Conservation (phyloP, 2,888 invertebrate species). For the Pseudanteris insignis region DNA sequence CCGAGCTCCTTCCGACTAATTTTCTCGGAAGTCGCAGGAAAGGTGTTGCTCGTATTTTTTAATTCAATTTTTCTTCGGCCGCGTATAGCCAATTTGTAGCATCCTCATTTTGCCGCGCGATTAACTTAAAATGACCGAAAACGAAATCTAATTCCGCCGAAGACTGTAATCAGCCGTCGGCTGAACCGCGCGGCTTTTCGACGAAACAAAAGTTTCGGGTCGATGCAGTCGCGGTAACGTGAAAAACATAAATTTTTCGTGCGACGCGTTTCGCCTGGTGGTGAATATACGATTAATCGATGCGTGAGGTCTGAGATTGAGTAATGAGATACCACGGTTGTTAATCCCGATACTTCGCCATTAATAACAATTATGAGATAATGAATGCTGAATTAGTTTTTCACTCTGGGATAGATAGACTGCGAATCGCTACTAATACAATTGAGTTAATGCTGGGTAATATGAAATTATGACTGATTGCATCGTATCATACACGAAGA, state of each 20-base stretch:
- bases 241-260: too few relatives aligned
- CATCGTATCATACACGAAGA: too few relatives aligned
- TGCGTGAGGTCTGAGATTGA: too few relatives aligned
- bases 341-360: constrained; percentile 9
- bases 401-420: constrained; percentile 8
- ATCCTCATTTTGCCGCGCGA: constrained; percentile 52
- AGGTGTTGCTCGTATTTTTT: not conserved
- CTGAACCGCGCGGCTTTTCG: constrained; percentile 34
- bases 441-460: too few relatives aligned
- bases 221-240: too few relatives aligned
- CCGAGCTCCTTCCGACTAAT: too few relatives aligned
- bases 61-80: constrained; percentile 18
- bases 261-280: too few relatives aligned
- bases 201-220: too few relatives aligned
- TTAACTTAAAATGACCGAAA: constrained; percentile 65
- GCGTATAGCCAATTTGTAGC: constrained; percentile 23
- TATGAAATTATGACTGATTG: too few relatives aligned
- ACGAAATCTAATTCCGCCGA: constrained; percentile 64
- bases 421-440: too few relatives aligned
- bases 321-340: too few relatives aligned
- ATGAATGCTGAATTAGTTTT: constrained; percentile 16
- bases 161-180: constrained; percentile 57
- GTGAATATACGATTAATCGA: too few relatives aligned
- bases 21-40: not conserved
- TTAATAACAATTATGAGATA: constrained; percentile 18